Base-by-base conservation (phyloP, 2,888 invertebrate species). In the Uloborus plumipes region DNA sequence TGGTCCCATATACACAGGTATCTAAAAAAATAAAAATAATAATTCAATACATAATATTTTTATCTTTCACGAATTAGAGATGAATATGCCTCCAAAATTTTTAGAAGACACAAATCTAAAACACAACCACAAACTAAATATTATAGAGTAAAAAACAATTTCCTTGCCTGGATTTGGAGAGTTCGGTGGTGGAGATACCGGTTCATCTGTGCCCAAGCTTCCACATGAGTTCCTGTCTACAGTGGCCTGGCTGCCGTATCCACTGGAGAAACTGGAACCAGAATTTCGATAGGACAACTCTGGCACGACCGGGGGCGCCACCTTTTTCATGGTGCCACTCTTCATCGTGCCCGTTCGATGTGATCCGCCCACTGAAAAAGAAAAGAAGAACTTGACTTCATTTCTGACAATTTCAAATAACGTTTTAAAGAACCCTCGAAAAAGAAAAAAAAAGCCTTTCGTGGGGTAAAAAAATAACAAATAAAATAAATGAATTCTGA, bases 231-330 rank as follows among this genome's bases (percentile, higher is more conserved):
- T 84, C 14, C 86, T 47, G 53, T 85, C 85, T 16, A 84, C 84
- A 18, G 85, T 80, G 22, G 85, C 73, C 47, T 84, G 84, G 47
- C 86, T 85, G 14, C 85, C 84, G 51, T 85, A 85, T 14, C 86
- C 85, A 64, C 85, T 85, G 58, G 85, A 84, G 71, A 84, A 85
- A 64, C 85, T 86, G 22, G 82, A 81, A 31, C 85, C 84, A 4
- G 86, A 86, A 67, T 85, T 84, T 31, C 86, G 77, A 83, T 86
- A 86, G n/a, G 84, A 80, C 26, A 81, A 77, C 50, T 87, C 93
- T 67, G 95, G 95, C 86, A 95, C 94, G 73, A 95, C 94, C 62
- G 95, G 95, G 87, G 96, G 96, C 87, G 95, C 94, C 89, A 96
- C 95, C 91, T 95, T 95, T 91, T 96, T 96, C 88, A 94, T 94